phyloP scores from a whole-genome alignment of 1,140 invertebrate species.

The Hyles vespertilio region DNA sequence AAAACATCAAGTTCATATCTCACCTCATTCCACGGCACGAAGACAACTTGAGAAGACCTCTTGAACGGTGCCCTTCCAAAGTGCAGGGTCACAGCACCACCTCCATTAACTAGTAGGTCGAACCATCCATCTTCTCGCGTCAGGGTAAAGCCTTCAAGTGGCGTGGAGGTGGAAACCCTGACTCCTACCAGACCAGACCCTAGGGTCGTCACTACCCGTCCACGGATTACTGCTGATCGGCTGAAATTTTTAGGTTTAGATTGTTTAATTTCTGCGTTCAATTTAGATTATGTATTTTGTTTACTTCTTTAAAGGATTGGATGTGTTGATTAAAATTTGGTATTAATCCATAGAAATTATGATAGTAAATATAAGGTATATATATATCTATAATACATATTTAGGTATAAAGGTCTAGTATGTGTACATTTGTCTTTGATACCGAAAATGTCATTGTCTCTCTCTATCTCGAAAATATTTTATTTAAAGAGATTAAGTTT shows the following conservation, averaged over 20 bases:
- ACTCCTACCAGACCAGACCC: constrained; percentile 96
- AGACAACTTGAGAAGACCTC: constrained; percentile 92
- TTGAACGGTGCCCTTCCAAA: constrained; percentile 96
- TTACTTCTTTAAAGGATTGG: too few relatives aligned
- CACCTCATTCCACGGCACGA: constrained; percentile 98
- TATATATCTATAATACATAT: too few relatives aligned
- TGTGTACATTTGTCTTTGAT: too few relatives aligned
- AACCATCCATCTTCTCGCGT: constrained; percentile 96
- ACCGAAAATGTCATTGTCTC: too few relatives aligned
- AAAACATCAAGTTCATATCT: neutral
- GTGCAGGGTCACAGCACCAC: constrained; percentile 94
- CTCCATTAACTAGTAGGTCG: constrained; percentile 97
- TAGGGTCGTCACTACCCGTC: constrained; percentile 92
- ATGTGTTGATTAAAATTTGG: too few relatives aligned
- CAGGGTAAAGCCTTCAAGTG: constrained; percentile 94
- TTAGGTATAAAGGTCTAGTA: too few relatives aligned
- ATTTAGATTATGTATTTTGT: too few relatives aligned
- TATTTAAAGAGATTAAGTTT: too few relatives aligned
- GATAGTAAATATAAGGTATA: too few relatives aligned
- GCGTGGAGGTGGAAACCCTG: constrained; percentile 92
- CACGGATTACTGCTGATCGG: constrained; percentile 96
- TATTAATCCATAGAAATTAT: too few relatives aligned
- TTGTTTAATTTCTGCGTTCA: too few relatives aligned
- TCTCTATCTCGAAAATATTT: too few relatives aligned
- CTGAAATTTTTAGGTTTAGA: constrained; percentile 72